Conservation (phyloP, 2,888 invertebrate genomes). For the Sycophila texana region DNA sequence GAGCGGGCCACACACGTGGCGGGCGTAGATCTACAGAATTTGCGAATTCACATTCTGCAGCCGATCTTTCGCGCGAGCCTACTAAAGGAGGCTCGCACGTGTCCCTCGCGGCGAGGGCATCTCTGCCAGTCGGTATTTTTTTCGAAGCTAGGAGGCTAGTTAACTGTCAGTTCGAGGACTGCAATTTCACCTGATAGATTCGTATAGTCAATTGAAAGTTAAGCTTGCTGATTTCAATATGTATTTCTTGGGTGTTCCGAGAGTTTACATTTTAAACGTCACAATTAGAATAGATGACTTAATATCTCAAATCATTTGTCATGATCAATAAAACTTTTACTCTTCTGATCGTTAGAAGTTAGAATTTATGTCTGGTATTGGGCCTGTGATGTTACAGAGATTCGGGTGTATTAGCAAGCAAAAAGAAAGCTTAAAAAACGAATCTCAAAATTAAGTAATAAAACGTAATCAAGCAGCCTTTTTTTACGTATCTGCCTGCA, state of each 20-base stretch:
- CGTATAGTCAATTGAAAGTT: constrained; percentile 35
- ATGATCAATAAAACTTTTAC: too few relatives aligned
- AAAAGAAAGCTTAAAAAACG: neutral
- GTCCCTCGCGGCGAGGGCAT: constrained; percentile 34
- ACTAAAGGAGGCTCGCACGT: neutral
- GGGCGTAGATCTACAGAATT: constrained; percentile 30
- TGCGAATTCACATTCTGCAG: neutral
- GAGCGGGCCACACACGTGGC: neutral
- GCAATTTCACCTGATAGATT: constrained; percentile 38
- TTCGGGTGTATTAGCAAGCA: neutral
- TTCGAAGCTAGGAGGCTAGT: neutral
- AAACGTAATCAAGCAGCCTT: constrained; percentile 10
- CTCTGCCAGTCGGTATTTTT: neutral
- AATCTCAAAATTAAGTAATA: neutral
- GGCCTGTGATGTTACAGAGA: neutral
- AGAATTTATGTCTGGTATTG: too few relatives aligned
- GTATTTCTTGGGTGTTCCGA: neutral
- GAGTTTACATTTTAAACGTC: too few relatives aligned
- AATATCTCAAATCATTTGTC: too few relatives aligned
- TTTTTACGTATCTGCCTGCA: constrained; percentile 5
- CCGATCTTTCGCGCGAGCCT: constrained; percentile 10
- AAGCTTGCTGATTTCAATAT: constrained; percentile 27
- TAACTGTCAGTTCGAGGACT: constrained; percentile 19
- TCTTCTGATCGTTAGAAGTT: too few relatives aligned
- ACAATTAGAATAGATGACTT: too few relatives aligned